Evolutionary conservation across 2,113 vertebrate species (phyloP).

Genomic region (Peromyscus polionotus): DNA sequence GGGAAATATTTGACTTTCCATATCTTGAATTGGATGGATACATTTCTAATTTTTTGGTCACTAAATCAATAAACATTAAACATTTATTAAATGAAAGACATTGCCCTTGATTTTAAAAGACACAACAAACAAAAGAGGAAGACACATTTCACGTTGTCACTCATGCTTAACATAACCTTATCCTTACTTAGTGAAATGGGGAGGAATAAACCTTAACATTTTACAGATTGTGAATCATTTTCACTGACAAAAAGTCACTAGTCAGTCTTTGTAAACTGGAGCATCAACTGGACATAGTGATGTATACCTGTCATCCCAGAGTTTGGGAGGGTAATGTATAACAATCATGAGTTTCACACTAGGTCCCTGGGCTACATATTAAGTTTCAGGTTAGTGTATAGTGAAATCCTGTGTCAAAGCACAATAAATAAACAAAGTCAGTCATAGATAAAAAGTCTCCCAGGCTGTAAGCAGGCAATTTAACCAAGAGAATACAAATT

Average conservation of each 20-base stretch:
- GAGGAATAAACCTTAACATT: not conserved
- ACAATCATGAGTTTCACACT: not conserved
- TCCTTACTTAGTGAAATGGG: not conserved
- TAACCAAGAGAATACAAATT: not conserved
- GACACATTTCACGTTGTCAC: not conserved
- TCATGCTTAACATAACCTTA: conserved; percentile 19
- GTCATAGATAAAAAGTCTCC: not conserved
- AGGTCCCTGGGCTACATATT: not conserved
- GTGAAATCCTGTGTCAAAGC: not conserved
- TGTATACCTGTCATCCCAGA: not conserved
- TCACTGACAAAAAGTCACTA: not conserved
- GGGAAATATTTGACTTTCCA: not conserved
- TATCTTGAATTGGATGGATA: not conserved
- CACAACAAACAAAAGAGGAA: not conserved
- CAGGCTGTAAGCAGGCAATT: not conserved
- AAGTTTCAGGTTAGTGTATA: not conserved
- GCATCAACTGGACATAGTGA: not conserved
- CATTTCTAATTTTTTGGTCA: not conserved
- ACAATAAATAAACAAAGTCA: not conserved
- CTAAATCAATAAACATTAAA: conserved; percentile 16
- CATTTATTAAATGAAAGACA: not conserved
- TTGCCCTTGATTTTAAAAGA: conserved; percentile 3
- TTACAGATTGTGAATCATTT: conserved; percentile 1
- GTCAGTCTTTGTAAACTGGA: not conserved
- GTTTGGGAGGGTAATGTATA: not conserved